Evolutionary conservation across 2,113 vertebrate genomes (phyloP).

Genomic region (Notothenia rossii): DNA sequence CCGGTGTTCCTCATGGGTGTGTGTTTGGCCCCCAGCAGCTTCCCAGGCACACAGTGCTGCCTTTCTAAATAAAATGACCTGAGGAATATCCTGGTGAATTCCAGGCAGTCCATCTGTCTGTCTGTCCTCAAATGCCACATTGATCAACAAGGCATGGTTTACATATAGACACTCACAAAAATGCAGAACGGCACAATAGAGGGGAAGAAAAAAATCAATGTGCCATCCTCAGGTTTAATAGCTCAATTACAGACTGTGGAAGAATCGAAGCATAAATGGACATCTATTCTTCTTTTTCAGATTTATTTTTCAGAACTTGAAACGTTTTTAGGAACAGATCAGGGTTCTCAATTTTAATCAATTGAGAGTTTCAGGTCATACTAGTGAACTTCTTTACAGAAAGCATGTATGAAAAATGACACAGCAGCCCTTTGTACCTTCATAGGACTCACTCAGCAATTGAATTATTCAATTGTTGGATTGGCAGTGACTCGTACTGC

Average conservation of each 20-base stretch:
- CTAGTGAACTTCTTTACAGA: too few species aligned
- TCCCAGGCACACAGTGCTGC: slow-evolving; percentile 9
- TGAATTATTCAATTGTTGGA: too few species aligned
- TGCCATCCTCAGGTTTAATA: neutral
- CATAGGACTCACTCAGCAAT: too few species aligned
- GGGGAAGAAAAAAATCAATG: neutral
- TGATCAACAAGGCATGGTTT: slow-evolving; percentile 3
- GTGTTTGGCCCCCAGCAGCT: slow-evolving; percentile 15
- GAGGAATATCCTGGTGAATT: slow-evolving; percentile 19
- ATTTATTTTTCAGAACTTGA: neutral
- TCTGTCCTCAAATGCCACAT: slow-evolving; percentile 37
- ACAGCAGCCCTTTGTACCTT: too few species aligned
- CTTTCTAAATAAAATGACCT: slow-evolving; percentile 49
- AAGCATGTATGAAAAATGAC: neutral
- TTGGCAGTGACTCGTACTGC: too few species aligned
- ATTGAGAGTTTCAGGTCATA: neutral
- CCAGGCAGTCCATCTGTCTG: slow-evolving; percentile 40
- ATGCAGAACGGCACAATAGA: neutral
- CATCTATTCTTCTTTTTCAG: neutral
- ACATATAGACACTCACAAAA: slow-evolving; percentile 7
- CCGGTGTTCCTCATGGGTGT: slow-evolving; percentile 33
- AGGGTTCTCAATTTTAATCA: neutral
- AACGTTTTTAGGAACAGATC: neutral
- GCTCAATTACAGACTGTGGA: neutral
- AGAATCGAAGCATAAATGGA: neutral